Evolutionary conservation across 2,113 vertebrate genomes (phyloP).

Genomic region (Psammodynastes pulverulentus): DNA sequence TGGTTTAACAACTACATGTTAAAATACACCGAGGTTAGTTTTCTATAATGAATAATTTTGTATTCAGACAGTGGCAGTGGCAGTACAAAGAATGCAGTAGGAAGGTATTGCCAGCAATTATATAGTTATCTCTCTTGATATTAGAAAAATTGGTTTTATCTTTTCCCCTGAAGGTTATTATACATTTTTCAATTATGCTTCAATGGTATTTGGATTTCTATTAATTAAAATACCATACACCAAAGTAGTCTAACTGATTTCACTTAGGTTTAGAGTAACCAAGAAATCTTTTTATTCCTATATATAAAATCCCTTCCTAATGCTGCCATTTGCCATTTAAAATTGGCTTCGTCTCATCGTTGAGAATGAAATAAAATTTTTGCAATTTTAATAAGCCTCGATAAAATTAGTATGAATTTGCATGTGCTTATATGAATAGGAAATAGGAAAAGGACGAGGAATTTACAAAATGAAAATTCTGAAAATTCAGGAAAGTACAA

Average conservation of each 20-base stretch:
- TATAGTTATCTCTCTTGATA: conserved; percentile 35
- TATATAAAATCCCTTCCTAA: conserved; percentile 51
- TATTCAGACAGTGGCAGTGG: conserved; percentile 48
- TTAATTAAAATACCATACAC: conserved; percentile 63
- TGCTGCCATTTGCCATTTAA: conserved; percentile 40
- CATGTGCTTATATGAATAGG: conserved; percentile 44
- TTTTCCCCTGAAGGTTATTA: conserved; percentile 35
- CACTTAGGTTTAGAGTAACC: conserved; percentile 48
- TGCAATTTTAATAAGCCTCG: conserved; percentile 28
- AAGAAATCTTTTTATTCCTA: conserved; percentile 36
- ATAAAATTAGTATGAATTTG: conserved; percentile 20
- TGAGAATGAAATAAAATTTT: conserved; percentile 34
- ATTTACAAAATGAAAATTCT: conserved; percentile 47
- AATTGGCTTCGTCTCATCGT: neutral
- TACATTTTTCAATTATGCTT: conserved; percentile 62
- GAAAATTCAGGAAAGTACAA: conserved; percentile 41
- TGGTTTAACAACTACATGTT: conserved; percentile 42
- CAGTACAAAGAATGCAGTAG: conserved; percentile 34
- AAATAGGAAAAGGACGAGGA: conserved; percentile 44
- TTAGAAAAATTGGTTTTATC: conserved; percentile 34
- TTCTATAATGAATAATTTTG: conserved; percentile 54
- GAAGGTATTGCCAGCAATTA: conserved; percentile 41
- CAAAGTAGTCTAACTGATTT: conserved; percentile 40
- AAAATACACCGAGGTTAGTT: conserved; percentile 38
- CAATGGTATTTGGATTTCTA: conserved; percentile 54